phyloP scores from a whole-genome alignment of 2,113 vertebrate species.

The Sarotherodon lohbergeri region DNA sequence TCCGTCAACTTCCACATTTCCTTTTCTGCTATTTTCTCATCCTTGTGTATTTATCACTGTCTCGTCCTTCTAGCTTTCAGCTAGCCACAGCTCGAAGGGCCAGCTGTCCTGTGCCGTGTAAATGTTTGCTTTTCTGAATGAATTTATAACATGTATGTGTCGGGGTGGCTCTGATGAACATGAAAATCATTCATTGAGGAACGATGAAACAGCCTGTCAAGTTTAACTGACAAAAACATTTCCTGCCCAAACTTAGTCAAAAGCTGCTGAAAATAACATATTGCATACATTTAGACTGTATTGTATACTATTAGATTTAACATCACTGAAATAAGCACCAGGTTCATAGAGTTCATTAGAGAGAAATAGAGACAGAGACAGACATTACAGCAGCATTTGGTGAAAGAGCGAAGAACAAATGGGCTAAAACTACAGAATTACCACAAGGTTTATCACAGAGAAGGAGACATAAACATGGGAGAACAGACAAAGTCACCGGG shows the following conservation, averaged over 20 bases:
- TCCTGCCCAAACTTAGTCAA: background rate
- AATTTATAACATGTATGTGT: background rate
- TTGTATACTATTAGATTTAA: background rate
- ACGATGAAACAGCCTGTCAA: fast-evolving
- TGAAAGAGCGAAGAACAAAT: constrained; percentile 6
- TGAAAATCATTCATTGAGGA: background rate
- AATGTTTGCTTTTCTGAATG: background rate
- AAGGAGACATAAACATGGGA: background rate
- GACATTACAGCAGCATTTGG: background rate
- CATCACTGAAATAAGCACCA: background rate
- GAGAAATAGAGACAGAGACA: background rate
- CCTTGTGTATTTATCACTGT: background rate
- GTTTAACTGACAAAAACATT: background rate
- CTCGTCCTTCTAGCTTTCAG: background rate
- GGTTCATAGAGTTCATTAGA: background rate
- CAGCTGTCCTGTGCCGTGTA: background rate
- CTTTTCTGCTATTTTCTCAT: background rate
- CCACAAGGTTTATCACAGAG: background rate
- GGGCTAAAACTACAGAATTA: background rate
- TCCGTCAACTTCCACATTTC: background rate
- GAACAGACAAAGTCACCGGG: background rate
- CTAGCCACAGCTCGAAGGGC: background rate
- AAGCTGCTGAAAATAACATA: background rate
- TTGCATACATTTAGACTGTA: background rate
- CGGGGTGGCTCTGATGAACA: background rate